phyloP scores from a whole-genome alignment of 2,113 vertebrate species.

The Amazona guildingii region DNA sequence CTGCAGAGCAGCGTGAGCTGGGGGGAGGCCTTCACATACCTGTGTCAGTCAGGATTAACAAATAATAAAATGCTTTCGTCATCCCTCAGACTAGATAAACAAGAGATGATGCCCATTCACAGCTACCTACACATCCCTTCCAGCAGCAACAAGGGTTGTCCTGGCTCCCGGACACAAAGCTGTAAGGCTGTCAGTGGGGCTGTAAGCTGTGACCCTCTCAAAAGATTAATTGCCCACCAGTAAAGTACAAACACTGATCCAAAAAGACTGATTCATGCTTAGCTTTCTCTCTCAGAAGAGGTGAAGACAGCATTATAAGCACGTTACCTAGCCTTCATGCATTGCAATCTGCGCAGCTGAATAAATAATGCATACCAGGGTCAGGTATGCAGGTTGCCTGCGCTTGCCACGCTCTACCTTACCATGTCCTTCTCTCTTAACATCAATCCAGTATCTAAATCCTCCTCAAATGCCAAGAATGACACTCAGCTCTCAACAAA shows the following conservation, averaged over 20 bases:
- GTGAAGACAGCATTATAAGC: not conserved
- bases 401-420: not conserved
- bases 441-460: not conserved
- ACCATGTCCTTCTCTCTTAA: not conserved
- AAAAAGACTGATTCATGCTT: not conserved
- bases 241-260: not conserved
- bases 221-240: not conserved
- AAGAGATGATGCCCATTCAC: not conserved
- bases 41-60: not conserved
- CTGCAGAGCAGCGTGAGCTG: not conserved
- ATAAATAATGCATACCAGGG: not conserved
- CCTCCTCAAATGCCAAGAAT: not conserved
- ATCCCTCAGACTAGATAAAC: not conserved
- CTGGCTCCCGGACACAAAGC: not conserved
- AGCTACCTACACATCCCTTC: not conserved
- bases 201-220: not conserved
- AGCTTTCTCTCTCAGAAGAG: not conserved
- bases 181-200: not conserved
- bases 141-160: not conserved
- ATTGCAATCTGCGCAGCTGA: not conserved
- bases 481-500: not conserved
- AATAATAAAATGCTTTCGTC: not conserved
- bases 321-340: not conserved
- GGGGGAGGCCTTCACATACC: not conserved
- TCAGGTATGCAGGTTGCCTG: no score